Base-by-base conservation (phyloP, 1,140 invertebrate species). In the Drosophila oshimai region DNA sequence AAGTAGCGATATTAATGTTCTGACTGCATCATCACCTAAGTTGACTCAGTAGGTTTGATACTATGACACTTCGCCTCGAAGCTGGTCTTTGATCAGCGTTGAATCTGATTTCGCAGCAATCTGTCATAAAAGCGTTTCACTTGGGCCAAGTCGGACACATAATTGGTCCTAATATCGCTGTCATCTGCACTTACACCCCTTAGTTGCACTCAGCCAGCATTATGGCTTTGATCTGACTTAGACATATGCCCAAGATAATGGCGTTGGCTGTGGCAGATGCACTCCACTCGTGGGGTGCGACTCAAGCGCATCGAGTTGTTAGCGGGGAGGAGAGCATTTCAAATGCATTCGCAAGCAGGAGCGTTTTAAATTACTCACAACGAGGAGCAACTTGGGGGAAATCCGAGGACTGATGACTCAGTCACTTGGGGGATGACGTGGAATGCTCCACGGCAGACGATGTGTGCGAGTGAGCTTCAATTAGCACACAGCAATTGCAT, bases 401-500 rank as follows among this genome's bases (percentile, higher is more conserved):
- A 13, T 26, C n/a, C 6, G 31, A 18, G 24, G 49, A 26, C 29
- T 67, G 55, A 62, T 58, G 45, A 44, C 26, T 62, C 62, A 65
- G 55, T 64, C 45, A 46, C 22, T 47, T 17, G 42, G 20, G 34
- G 36, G 39, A 10, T 34, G 26, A 18, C 12, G 12, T 41, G 29
- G 49, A 29, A 15, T 12, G 34, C 28, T 33, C 28, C 13, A 20
- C 22, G 34, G 34, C 6, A n/a, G 29, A n/a, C 36, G 62, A 50
- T 74, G 64, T 53, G 53, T 29, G 31, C 53, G 42, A 75, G 50
- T 57, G 60, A 50, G 49, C 50, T 62, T 67, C 60, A 81, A 83
- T 83, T 81, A 76, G 83, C 83, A 76, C 77, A 72, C 72, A 50
- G 58, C 79, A 33, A 20, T 42, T 69, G 70, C 45, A 57, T 39